Evolutionary conservation across 1,140 invertebrate genomes (phyloP).

Genomic region (Drosophila azteca): DNA sequence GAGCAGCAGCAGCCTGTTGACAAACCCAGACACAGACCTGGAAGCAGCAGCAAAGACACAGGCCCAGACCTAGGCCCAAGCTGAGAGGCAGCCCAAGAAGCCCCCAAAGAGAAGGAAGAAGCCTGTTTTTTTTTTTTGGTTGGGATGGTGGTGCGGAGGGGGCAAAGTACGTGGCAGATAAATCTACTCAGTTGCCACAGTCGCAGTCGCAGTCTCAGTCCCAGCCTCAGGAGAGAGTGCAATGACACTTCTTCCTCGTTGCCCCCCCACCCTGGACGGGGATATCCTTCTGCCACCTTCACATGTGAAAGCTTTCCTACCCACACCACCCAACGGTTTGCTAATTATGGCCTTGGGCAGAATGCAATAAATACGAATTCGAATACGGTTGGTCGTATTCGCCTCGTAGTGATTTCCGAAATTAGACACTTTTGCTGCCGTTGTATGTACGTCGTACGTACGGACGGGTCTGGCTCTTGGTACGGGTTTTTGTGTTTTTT

Average conservation of each 20-base stretch:
- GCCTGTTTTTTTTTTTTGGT: constrained; percentile 69
- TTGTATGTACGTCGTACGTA: constrained; percentile 6
- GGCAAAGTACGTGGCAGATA: constrained; percentile 77
- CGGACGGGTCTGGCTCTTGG: too few species aligned
- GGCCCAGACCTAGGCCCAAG: constrained; percentile 44
- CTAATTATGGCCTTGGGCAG: constrained; percentile 71
- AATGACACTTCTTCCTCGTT: constrained; percentile 62
- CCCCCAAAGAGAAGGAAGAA: constrained; percentile 57
- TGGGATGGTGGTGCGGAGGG: constrained; percentile 21
- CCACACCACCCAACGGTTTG: constrained; percentile 20
- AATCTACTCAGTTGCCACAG: constrained; percentile 51
- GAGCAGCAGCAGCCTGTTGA: constrained; percentile 48
- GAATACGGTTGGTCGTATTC: background rate
- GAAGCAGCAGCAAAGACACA: constrained; percentile 8
- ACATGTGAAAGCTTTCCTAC: background rate
- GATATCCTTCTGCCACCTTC: background rate
- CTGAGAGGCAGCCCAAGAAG: constrained; percentile 26
- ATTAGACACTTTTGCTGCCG: constrained; percentile 76
- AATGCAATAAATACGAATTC: constrained; percentile 1
- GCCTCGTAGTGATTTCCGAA: constrained; percentile 36
- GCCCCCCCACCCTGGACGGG: constrained; percentile 11
- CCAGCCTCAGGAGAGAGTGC: constrained; percentile 60
- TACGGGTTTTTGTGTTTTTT: too few species aligned
- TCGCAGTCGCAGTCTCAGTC: constrained; percentile 1
- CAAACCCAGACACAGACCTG: constrained; percentile 55